phyloP scores from a whole-genome alignment of 2,797 vertebrate genomes.

The Lemur catta region DNA sequence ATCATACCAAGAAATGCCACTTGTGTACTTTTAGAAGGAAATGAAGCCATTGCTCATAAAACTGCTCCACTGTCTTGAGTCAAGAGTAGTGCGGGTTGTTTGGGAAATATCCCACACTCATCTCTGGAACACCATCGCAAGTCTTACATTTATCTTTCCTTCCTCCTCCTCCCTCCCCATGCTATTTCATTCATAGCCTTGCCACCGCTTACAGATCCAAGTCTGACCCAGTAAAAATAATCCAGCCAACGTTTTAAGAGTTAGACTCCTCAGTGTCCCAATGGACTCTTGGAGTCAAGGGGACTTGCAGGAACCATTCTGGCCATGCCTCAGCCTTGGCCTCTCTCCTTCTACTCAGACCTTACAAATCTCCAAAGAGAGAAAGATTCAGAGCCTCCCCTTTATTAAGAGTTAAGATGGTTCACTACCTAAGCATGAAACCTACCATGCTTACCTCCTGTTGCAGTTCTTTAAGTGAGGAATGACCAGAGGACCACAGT shows the following conservation, averaged over 20 bases:
- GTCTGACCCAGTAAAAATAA: not conserved
- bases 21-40: slow-evolving; percentile 66
- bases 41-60: slow-evolving; percentile 73
- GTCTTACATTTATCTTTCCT: slow-evolving; percentile 7
- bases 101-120: slow-evolving; percentile 34
- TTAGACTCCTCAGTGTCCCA: not conserved
- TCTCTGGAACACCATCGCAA: slow-evolving; percentile 29
- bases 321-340: not conserved
- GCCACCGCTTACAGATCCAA: not conserved
- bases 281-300: not conserved
- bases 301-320: not conserved
- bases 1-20: slow-evolving; percentile 58
- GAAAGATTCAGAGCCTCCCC: not conserved
- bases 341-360: not conserved
- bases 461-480: not conserved
- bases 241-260: not conserved
- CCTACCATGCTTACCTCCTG: not conserved
- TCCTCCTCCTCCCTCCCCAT: not conserved
- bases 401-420: not conserved
- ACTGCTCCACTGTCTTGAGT: slow-evolving; percentile 53
- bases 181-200: slow-evolving; percentile 18
- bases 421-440: not conserved
- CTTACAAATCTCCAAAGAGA: slow-evolving; percentile 1
- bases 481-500: not conserved
- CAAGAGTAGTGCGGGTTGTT: not conserved